Conservation (phyloP, 2,888 invertebrate species). For the Theretra japonica region DNA sequence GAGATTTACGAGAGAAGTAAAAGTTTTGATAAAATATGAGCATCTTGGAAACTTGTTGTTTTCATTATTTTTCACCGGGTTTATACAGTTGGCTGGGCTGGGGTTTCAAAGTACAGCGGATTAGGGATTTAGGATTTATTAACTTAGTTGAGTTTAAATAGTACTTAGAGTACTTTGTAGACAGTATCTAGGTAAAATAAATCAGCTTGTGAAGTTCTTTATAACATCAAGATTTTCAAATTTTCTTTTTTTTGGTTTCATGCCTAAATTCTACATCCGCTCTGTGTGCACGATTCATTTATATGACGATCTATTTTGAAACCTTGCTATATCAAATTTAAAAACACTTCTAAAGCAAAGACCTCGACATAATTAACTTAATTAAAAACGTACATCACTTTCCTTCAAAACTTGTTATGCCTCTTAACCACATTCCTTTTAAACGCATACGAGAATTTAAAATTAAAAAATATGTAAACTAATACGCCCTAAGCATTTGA, state of each 20-base stretch:
- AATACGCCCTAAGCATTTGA: background rate
- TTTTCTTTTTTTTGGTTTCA: background rate
- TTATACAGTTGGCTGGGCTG: background rate
- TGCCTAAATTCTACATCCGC: background rate
- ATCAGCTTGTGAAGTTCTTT: background rate
- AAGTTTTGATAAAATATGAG: constrained; percentile 34
- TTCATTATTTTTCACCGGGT: constrained; percentile 28
- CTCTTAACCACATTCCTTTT: background rate
- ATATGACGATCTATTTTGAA: too few relatives aligned
- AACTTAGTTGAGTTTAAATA: background rate
- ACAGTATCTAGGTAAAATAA: background rate
- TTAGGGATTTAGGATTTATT: constrained; percentile 17
- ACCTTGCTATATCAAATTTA: too few relatives aligned
- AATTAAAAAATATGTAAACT: background rate
- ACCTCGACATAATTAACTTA: too few relatives aligned
- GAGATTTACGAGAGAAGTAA: constrained; percentile 32
- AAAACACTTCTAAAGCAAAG: too few relatives aligned
- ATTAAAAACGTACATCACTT: background rate
- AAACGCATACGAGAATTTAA: background rate
- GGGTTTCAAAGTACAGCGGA: background rate
- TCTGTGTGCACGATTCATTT: too few relatives aligned
- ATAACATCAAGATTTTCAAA: background rate
- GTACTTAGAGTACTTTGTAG: background rate
- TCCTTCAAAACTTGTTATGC: background rate
- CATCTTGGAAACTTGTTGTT: constrained; percentile 29